Conservation (phyloP, 1,140 invertebrate species). For the Ceratina japonica region DNA sequence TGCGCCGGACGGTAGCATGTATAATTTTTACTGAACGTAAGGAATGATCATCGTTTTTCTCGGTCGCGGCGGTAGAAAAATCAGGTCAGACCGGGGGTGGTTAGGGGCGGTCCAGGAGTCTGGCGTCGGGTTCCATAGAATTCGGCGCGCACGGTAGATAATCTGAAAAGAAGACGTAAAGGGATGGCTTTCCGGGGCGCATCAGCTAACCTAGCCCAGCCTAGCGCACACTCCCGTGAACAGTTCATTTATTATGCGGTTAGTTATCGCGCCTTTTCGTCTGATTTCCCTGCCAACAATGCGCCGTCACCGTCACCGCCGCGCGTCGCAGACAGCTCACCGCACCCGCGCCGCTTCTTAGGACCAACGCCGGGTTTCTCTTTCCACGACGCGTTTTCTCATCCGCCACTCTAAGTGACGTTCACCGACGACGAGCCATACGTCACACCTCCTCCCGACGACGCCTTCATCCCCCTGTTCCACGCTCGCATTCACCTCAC, state of each 20-base stretch:
- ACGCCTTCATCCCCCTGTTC: conserved; percentile 10
- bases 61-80: conserved; percentile 11
- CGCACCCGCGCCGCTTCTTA: conserved; percentile 54
- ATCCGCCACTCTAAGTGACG: conserved; percentile 71
- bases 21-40: background rate
- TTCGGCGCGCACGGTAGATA: conserved; percentile 32
- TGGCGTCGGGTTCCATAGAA: conserved; percentile 37
- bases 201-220: conserved; percentile 52
- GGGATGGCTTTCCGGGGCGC: conserved; percentile 65
- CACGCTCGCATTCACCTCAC: conserved; percentile 29
- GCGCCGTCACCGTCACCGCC: conserved; percentile 72
- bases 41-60: too few relatives aligned
- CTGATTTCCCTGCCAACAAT: conserved; percentile 80
- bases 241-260: conserved; percentile 80
- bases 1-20: background rate
- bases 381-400: conserved; percentile 65
- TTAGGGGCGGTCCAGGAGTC: background rate
- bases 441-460: conserved; percentile 62
- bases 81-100: conserved; percentile 35
- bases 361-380: conserved; percentile 43
- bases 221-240: conserved; percentile 71
- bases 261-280: conserved; percentile 80
- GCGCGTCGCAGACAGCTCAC: conserved; percentile 70
- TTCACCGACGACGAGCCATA: conserved; percentile 71
- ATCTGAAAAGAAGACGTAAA: conserved; percentile 67